Percentiles rank a stretch among this genome's conserved stretches.
phyloP scores from a whole-genome alignment of 2,797 vertebrate genomes.

The Philypnodon macrostomus region DNA sequence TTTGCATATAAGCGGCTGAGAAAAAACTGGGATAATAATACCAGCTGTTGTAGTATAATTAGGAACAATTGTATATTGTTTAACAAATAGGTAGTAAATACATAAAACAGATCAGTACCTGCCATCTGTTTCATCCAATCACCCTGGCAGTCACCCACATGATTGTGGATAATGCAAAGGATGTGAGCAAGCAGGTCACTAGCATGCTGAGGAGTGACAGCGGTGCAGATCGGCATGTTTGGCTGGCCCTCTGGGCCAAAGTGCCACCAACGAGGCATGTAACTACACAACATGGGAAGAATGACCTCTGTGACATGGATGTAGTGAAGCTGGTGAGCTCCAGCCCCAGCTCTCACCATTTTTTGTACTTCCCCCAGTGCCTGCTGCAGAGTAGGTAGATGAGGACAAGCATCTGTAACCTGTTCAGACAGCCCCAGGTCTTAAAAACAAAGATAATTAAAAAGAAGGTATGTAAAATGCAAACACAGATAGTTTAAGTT shows the following conservation, averaged over 20 bases:
- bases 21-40: constrained; percentile 81
- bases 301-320: constrained; percentile 84
- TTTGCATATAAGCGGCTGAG: constrained; percentile 89
- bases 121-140: constrained; percentile 93
- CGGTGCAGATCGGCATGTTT: constrained; percentile 74
- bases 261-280: constrained; percentile 87
- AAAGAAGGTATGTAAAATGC: too few species aligned
- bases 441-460: constrained; percentile 39
- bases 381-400: constrained; percentile 85
- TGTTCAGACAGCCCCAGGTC: constrained; percentile 75
- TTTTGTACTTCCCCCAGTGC: constrained; percentile 86
- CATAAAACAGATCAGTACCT: constrained; percentile 67
- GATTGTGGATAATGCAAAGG: constrained; percentile 87
- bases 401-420: constrained; percentile 81
- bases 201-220: constrained; percentile 82
- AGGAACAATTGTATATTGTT: background rate
- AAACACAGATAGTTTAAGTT: too few species aligned
- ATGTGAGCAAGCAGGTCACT: constrained; percentile 89
- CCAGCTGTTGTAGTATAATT: constrained; percentile 1
- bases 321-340: constrained; percentile 84
- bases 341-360: constrained; percentile 79
- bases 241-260: constrained; percentile 75
- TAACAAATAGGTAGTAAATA: constrained; percentile 1
- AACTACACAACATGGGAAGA: constrained; percentile 91
- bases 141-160: constrained; percentile 86